These are phyloP conservation scores for Augiades crinisus DNA, from an alignment of 2,888 invertebrate genomes.

Conservation along the genomic window DNA sequence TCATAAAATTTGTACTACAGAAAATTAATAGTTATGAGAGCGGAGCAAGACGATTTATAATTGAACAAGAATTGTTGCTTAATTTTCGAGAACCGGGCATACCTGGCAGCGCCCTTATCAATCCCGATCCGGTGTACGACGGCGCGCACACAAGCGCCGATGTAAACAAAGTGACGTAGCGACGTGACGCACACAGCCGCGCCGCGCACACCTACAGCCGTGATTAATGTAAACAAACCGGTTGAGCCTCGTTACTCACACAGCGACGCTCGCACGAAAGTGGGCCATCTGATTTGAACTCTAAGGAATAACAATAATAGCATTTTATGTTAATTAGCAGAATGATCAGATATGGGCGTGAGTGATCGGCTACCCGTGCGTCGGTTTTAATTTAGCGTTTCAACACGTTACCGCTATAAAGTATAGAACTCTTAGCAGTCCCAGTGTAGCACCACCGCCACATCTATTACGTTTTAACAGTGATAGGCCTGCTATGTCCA, in stretches of 20 bases:
- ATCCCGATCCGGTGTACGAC: not conserved
- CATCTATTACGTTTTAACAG: too few relatives aligned
- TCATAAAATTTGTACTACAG: too few relatives aligned
- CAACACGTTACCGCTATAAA: not conserved
- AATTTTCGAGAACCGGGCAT: too few relatives aligned
- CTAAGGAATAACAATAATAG: too few relatives aligned
- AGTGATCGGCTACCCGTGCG: constrained; percentile 9
- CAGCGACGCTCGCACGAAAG: constrained; percentile 44
- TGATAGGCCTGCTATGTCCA: too few relatives aligned
- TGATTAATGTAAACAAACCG: constrained; percentile 77
- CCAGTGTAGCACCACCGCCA: too few relatives aligned
- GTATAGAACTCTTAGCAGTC: not conserved
- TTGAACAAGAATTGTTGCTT: too few relatives aligned
- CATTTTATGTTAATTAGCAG: constrained; percentile 25
- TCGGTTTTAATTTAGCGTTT: constrained; percentile 1
- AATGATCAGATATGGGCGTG: constrained; percentile 5
- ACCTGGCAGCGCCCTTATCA: too few relatives aligned
- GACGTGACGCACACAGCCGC: constrained; percentile 62
- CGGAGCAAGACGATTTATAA: too few relatives aligned
- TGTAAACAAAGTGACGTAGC: constrained; percentile 78
- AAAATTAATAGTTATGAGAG: too few relatives aligned
- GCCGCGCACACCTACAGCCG: constrained; percentile 50
- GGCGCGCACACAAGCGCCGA: constrained; percentile 41
- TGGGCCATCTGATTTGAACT: constrained; percentile 67
- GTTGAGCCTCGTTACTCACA: constrained; percentile 50